Evolutionary conservation across 1,140 invertebrate genomes (phyloP).

Genomic region (Conus betulinus): DNA sequence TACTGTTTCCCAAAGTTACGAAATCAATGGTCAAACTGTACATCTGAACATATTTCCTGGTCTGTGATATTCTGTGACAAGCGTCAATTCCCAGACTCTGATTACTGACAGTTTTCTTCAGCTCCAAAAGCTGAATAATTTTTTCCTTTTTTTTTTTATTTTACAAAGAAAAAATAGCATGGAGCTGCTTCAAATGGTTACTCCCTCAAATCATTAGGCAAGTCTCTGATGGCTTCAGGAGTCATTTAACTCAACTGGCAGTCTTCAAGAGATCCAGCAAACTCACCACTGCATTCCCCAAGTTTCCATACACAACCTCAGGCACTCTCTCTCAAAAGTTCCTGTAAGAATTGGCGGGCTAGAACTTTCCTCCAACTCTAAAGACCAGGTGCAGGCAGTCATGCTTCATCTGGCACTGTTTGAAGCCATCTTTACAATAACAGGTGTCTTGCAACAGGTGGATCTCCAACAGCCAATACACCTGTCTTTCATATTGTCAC

Average conservation of each 20-base stretch:
- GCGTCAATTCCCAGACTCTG: neutral
- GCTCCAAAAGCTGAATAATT: neutral
- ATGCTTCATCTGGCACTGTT: neutral
- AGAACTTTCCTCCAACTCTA: neutral
- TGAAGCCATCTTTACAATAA: too few relatives aligned
- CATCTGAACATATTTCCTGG: neutral
- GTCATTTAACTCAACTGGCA: neutral
- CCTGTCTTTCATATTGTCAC: too few relatives aligned
- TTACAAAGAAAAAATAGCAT: neutral
- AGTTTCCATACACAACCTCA: neutral
- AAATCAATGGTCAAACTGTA: neutral
- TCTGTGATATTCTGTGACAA: constrained; percentile 5
- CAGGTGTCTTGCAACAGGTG: too few relatives aligned
- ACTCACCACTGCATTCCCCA: neutral
- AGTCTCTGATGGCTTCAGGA: neutral
- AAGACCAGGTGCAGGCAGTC: neutral
- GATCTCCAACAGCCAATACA: too few relatives aligned
- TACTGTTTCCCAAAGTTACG: neutral
- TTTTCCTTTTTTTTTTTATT: too few relatives aligned
- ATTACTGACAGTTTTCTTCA: neutral
- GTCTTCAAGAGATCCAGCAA: neutral
- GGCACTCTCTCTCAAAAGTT: neutral
- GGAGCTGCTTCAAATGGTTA: neutral
- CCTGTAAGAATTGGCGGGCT: neutral
- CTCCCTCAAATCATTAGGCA: neutral